Evolutionary conservation across 2,113 vertebrate species (phyloP), one percentile per base, ranked within the genome.

Genomic region (Petaurus breviceps): DNA sequence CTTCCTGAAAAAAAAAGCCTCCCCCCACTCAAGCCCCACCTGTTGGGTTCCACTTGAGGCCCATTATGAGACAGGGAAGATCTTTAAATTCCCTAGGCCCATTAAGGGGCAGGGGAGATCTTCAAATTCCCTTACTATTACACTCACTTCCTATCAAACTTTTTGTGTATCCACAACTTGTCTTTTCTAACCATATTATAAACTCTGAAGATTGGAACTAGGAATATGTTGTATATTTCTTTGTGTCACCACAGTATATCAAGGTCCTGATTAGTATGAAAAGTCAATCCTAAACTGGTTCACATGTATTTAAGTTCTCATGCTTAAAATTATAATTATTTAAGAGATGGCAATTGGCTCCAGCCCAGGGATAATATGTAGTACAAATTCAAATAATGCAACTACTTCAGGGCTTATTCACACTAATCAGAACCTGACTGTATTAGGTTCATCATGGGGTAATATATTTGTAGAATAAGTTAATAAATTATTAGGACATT

Each of bases 401-500:
- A 23, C n/a, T 84, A 84, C n/a, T 84, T 84, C 68, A 84, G 16
- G 16, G 7, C 16, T 84, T 84, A 43, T 84, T 84, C 19, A 8
- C 19, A 43, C 19, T 84, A 43, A 84, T 84, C 68, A 84, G 68
- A 84, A 84, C 19, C 6, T 43, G 19, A 37, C n/a, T 43, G 14
- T 24, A 92, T 43, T 92, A 14, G 43, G 68, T 12, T 77, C 31
- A 26, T 7, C 6, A 51, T 19, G 91, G 25, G 57, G 5, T 94
- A 89, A 93, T 91, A 11, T 89, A 50, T 46, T 94, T 57, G 26
- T 26, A 93, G 28, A 51, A 89, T 49, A 7, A 93, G 61, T 61
- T 90, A 92, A 95, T 93, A 91, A 54, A 94, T 57, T 53, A 52
- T 90, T 92, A 93, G 22, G 89, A 92, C 84, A 22, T 91, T 91